Evolutionary conservation across 2,113 vertebrate genomes (phyloP).

Genomic region (Leptobrachium ailaonicum): DNA sequence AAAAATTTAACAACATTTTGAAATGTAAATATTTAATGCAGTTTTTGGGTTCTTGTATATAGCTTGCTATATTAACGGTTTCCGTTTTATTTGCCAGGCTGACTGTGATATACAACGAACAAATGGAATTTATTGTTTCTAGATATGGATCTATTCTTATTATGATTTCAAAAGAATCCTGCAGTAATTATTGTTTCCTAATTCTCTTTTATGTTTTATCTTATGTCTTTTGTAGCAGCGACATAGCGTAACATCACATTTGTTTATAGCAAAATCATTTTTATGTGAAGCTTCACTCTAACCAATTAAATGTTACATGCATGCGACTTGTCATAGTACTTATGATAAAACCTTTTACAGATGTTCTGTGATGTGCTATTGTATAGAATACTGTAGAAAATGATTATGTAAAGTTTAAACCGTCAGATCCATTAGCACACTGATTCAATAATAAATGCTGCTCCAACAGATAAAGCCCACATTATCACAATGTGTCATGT

Average conservation of each 20-base stretch:
- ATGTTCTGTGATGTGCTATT: not conserved
- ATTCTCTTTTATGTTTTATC: not conserved
- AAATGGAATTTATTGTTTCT: conserved; percentile 7
- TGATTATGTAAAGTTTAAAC: too few relatives aligned
- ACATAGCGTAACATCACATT: not conserved
- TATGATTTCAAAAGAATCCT: conserved; percentile 1
- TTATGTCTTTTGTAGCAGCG: not conserved
- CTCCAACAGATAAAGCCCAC: too few relatives aligned
- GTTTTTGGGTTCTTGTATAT: conserved; percentile 20
- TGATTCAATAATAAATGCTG: too few relatives aligned
- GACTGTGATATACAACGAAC: conserved; percentile 21
- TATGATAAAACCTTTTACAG: not conserved
- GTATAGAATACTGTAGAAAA: not conserved
- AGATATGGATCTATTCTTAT: conserved; percentile 25
- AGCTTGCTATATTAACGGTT: not conserved
- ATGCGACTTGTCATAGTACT: not conserved
- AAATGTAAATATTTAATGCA: conserved; percentile 35
- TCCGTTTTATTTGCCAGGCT: conserved; percentile 29
- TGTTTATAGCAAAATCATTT: not conserved
- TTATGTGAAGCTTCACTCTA: not conserved
- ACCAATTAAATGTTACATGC: not conserved
- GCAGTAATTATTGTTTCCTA: not conserved
- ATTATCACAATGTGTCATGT: too few relatives aligned
- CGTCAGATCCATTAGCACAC: too few relatives aligned
- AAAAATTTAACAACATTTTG: conserved; percentile 28